These are phyloP conservation scores for Melieria omissa DNA, from an alignment of 2,888 invertebrate species.

Conservation along the genomic window DNA sequence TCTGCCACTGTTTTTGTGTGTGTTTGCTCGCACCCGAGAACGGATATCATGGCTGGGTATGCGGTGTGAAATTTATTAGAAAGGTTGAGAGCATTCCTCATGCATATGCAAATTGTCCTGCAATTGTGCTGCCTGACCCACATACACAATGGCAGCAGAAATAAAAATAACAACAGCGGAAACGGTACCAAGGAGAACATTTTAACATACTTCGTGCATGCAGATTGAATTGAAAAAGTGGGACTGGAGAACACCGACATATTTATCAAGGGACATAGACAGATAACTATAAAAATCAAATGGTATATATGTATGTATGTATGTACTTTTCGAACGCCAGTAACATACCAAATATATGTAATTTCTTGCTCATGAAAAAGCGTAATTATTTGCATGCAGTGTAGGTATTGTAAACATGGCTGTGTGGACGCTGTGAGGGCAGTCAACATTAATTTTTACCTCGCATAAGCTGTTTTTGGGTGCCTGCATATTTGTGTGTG, in stretches of 20 bases:
- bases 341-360: not conserved
- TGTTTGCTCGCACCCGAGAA: conserved; percentile 27
- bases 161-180: not conserved
- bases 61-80: conserved; percentile 52
- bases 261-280: no score
- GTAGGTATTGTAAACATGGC: no score
- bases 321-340: not conserved
- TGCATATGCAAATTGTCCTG: conserved; percentile 37
- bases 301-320: not conserved
- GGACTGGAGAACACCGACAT: not conserved
- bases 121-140: conserved; percentile 22
- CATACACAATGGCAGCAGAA: conserved; percentile 3
- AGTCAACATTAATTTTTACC: no score
- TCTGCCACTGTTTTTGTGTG: conserved; percentile 41
- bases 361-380: not conserved
- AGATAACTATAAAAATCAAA: no score
- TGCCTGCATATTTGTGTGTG: conserved; percentile 21
- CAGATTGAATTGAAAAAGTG: not conserved
- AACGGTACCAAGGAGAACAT: not conserved
- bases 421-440: no score
- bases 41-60: conserved; percentile 3
- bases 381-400: not conserved
- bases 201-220: not conserved
- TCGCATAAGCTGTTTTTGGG: no score
- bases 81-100: conserved; percentile 42